These are phyloP conservation scores for Choloepus hoffmanni DNA, from an alignment of 2,113 vertebrate genomes.

Conservation along the genomic window DNA sequence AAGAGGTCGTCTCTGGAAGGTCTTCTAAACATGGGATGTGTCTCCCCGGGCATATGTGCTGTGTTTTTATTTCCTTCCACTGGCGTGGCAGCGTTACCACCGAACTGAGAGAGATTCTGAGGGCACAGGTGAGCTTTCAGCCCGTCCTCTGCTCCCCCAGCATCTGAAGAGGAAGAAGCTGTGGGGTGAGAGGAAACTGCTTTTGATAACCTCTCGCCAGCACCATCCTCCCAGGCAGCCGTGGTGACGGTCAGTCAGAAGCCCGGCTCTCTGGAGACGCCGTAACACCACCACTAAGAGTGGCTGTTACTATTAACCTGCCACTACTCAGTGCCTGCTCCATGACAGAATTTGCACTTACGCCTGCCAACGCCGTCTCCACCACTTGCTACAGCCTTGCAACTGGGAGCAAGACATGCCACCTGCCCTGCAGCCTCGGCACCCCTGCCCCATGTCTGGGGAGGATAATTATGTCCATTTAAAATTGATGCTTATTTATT, in stretches of 20 bases:
- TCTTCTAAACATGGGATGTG: neutral
- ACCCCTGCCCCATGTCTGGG: neutral
- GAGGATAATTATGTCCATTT: neutral
- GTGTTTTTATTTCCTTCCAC: neutral
- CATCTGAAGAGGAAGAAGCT: neutral
- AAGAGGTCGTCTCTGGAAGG: neutral
- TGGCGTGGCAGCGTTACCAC: neutral
- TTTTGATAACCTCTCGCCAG: neutral
- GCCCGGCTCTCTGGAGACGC: neutral
- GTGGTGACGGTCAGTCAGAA: fast-evolving
- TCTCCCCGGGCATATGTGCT: no score
- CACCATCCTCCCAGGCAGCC: neutral
- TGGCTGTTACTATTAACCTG: fast-evolving
- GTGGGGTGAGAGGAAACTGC: neutral
- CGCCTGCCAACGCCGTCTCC: neutral
- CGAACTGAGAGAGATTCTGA: neutral
- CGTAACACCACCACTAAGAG: fast-evolving
- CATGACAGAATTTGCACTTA: neutral
- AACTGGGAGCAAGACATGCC: neutral
- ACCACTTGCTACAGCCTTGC: neutral
- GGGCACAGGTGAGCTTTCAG: neutral
- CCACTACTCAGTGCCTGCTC: no score
- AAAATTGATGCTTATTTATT: neutral
- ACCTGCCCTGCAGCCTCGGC: neutral
- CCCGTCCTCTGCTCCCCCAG: neutral